Base-by-base conservation (phyloP, 1,140 invertebrate genomes). In the Cataglyphis hispanica region DNA sequence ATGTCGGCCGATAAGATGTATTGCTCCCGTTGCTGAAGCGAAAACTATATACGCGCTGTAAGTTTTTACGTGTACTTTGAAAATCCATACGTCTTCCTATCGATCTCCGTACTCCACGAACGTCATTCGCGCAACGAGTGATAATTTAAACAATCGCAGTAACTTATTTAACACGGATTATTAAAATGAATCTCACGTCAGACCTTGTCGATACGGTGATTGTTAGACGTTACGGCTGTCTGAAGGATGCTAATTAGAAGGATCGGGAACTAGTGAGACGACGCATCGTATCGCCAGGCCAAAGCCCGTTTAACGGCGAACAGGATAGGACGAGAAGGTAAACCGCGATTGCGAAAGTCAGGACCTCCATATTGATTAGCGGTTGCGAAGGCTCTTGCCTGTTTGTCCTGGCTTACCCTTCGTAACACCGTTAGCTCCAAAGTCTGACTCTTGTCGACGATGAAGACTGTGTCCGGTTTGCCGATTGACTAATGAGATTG, bases 341-440 rank as follows among this genome's bases (percentile, higher is more conserved):
- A 87, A 88, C 80, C 83, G 56, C 87, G 77, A 77, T 86, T 70
- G 77, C 78, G 88, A 58, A 89, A 87, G 85, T 84, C 72, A 27
- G 69, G 64, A 61, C 61, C 84, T 80, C 84, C 72, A 81, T 89
- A 89, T 86, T 78, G 88, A 89, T 89, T 89, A 89, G 88, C 74
- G 88, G 87, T 86, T 81, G 72, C 87, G 66, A 80, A 89, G 88
- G 78, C 80, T 84, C 60, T 53, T 53, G 66, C 27, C 56, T 87
- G 87, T 89, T 89, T 89, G 87, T 87, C 87, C 84, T 75, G 88
- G 88, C 72, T 84, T 56, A 50, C 84, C 75, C 11, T 72, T 58
- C 76, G 87, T 89, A 89, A 89, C 85, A 78, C 88, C 87, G 87
- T 89, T 88, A 83, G 61, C 84, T 64, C 76, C 63, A 63, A 86